Evolutionary conservation across 1,140 invertebrate genomes (phyloP).

Genomic region (Drosophila bocki): DNA sequence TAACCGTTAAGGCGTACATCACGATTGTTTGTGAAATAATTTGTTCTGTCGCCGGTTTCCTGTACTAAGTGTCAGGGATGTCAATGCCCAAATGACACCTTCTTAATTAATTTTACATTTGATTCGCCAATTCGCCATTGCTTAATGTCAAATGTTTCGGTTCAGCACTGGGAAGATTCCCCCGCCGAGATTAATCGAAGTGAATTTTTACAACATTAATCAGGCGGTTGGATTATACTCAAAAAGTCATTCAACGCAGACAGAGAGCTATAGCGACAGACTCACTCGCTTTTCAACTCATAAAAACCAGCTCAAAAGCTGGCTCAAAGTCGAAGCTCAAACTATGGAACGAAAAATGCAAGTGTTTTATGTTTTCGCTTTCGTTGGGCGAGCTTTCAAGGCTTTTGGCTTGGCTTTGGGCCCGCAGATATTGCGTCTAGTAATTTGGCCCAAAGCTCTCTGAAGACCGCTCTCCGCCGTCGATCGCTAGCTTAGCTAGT

Average conservation of each 20-base stretch:
- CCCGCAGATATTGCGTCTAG: conserved; percentile 48
- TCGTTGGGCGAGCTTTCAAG: conserved; percentile 76
- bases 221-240: conserved; percentile 52
- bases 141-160: conserved; percentile 62
- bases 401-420: conserved; percentile 59
- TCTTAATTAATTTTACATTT: conserved; percentile 47
- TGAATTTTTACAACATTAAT: conserved; percentile 75
- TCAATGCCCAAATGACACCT: conserved; percentile 73
- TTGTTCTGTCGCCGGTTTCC: conserved; percentile 43
- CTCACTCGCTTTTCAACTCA: conserved; percentile 21
- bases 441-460: conserved; percentile 69
- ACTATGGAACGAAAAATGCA: conserved; percentile 71
- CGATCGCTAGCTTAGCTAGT: conserved; percentile 13
- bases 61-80: conserved; percentile 56
- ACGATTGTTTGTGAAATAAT: conserved; percentile 23
- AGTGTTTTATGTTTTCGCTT: conserved; percentile 74
- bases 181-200: conserved; percentile 63
- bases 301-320: conserved; percentile 53
- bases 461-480: conserved; percentile 22
- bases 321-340: conserved; percentile 30
- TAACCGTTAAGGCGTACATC: conserved; percentile 28
- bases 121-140: conserved; percentile 56
- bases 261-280: not conserved
- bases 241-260: conserved; percentile 68
- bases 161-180: conserved; percentile 44